Percentiles rank a stretch among this genome's conserved stretches.
phyloP scores from a whole-genome alignment of 37 sponge, comb jelly and placozoan genomes.

The Tethya wilhelma region DNA sequence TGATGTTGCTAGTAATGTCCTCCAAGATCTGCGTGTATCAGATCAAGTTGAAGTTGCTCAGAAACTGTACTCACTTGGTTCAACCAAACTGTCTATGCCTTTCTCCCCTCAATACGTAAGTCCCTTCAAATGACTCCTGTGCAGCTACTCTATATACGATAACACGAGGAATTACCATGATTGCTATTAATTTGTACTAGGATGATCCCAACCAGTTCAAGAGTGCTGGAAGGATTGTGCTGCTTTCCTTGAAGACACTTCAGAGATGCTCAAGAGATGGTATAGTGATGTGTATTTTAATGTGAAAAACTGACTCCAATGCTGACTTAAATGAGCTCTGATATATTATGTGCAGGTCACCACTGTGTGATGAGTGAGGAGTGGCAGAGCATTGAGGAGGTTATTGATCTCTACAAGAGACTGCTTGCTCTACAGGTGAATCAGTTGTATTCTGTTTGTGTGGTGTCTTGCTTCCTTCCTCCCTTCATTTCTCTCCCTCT shows the following conservation, averaged over 20 bases:
- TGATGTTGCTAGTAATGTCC: not conserved
- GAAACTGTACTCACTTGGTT: not conserved
- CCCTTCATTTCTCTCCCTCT: not conserved
- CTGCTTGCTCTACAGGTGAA: slow-evolving; percentile 26
- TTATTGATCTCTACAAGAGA: slow-evolving; percentile 9
- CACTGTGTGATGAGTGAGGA: slow-evolving; percentile 2
- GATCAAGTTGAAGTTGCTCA: too few relatives aligned
- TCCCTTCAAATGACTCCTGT: slow-evolving; percentile 4
- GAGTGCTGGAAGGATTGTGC: not conserved
- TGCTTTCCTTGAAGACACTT: slow-evolving; percentile 24
- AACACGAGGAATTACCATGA: not conserved
- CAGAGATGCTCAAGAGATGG: slow-evolving; percentile 15
- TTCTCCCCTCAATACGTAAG: not conserved
- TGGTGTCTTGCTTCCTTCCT: not conserved
- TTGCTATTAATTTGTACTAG: not conserved
- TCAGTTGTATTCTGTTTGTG: not conserved
- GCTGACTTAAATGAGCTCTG: not conserved
- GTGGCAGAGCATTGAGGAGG: not conserved
- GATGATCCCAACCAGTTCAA: slow-evolving; percentile 4
- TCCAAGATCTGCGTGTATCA: not conserved
- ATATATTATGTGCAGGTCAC: not conserved
- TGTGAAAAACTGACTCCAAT: not conserved
- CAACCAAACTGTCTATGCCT: not conserved
- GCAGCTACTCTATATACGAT: not conserved
- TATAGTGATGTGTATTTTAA: not conserved